Conservation (phyloP, 1,140 invertebrate species). For the Drosophila funebris region DNA sequence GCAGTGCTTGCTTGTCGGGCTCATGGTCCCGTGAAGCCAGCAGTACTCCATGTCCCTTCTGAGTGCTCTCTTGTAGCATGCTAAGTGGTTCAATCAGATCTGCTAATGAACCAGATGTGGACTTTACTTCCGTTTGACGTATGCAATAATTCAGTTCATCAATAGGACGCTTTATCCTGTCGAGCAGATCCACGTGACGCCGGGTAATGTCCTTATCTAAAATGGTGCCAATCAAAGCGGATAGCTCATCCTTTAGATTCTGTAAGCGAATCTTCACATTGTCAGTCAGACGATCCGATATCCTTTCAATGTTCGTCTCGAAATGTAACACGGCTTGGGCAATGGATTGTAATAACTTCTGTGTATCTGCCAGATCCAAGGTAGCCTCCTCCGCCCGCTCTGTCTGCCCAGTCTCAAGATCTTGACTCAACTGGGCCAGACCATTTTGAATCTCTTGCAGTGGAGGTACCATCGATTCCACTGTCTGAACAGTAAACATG, state of each 20-base stretch:
- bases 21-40: constrained; percentile 33
- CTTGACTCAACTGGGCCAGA: constrained; percentile 80
- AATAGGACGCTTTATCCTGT: constrained; percentile 71
- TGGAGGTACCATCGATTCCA: constrained; percentile 84
- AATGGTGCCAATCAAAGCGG: constrained; percentile 70
- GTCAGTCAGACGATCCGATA: constrained; percentile 51
- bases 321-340: constrained; percentile 81
- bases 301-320: constrained; percentile 75
- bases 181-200: constrained; percentile 69
- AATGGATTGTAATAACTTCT: constrained; percentile 78
- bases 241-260: constrained; percentile 73
- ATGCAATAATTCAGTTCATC: constrained; percentile 83
- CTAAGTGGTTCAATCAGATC: constrained; percentile 82
- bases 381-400: constrained; percentile 41
- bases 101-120: constrained; percentile 69
- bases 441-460: constrained; percentile 85
- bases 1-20: constrained; percentile 57
- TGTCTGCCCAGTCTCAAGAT: constrained; percentile 68
- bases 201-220: constrained; percentile 73
- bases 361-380: constrained; percentile 69
- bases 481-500: constrained; percentile 80
- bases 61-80: constrained; percentile 64
- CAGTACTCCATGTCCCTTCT: constrained; percentile 62
- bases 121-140: constrained; percentile 78
- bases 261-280: constrained; percentile 62